Conservation (phyloP, 1,140 invertebrate genomes). For the Sinonovacula constricta region DNA sequence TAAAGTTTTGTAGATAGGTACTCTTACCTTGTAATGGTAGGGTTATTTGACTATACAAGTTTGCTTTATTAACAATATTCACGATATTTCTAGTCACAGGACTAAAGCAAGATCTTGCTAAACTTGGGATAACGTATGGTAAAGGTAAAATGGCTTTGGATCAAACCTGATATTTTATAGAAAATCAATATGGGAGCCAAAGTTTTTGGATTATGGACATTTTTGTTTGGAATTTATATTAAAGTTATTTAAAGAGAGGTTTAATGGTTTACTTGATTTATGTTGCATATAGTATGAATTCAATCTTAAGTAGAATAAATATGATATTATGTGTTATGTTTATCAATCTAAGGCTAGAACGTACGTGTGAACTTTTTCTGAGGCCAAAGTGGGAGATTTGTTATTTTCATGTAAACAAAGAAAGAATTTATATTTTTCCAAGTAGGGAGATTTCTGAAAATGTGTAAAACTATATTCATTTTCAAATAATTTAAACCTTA, state of each 20-base stretch:
- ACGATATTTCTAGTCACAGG: constrained; percentile 11
- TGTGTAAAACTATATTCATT: no score
- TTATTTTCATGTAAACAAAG: no score
- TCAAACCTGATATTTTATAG: background rate
- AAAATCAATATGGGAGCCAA: background rate
- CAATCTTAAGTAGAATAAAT: background rate
- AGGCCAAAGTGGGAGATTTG: no score
- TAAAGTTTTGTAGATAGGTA: background rate
- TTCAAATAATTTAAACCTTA: no score
- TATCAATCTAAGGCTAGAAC: background rate
- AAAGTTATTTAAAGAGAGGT: background rate
- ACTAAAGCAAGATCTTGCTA: constrained; percentile 34
- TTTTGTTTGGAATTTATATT: background rate
- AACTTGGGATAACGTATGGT: constrained; percentile 41
- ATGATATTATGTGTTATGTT: background rate
- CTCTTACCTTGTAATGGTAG: background rate
- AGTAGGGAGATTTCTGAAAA: no score
- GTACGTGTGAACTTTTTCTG: no score
- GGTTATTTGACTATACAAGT: background rate
- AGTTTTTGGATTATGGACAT: background rate
- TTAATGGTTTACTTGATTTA: background rate
- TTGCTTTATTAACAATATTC: background rate
- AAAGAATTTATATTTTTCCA: no score
- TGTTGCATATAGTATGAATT: background rate
- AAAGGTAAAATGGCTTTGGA: constrained; percentile 20